phyloP scores from a whole-genome alignment of 92 coral and sea anemone genomes.

The Ricordea florida region DNA sequence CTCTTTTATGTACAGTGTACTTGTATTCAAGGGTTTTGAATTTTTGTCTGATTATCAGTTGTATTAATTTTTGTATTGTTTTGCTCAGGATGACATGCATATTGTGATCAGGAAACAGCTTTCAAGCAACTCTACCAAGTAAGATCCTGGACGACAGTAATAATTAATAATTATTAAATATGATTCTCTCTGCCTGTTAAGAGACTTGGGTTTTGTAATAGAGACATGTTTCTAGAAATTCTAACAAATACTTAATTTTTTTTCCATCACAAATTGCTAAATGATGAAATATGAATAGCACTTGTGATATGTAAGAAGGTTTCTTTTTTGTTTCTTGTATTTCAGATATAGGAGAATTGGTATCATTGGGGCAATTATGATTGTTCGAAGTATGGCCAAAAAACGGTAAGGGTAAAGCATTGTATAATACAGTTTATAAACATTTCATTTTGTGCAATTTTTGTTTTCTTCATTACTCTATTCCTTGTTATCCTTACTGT shows the following conservation, averaged over 20 bases:
- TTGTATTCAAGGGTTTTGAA: no score
- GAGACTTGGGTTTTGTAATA: no score
- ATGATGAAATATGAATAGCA: no score
- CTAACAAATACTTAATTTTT: no score
- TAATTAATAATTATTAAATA: no score
- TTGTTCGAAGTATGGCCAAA: slow-evolving; percentile 90
- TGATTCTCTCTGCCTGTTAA: no score
- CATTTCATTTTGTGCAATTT: not conserved
- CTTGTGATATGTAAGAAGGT: not conserved
- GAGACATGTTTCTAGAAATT: not conserved
- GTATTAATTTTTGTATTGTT: not conserved
- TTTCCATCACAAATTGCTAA: no score
- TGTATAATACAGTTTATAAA: not conserved
- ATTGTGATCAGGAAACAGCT: slow-evolving; percentile 97
- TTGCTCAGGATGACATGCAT: slow-evolving; percentile 90
- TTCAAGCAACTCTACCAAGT: slow-evolving; percentile 93
- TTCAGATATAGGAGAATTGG: slow-evolving; percentile 94
- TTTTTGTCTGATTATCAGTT: no score
- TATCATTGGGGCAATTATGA: slow-evolving; percentile 96
- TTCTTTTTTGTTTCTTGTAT: not conserved
- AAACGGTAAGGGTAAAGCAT: slow-evolving; percentile 50
- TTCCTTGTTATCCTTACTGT: no score
- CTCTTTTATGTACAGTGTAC: no score
- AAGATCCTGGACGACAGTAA: slow-evolving; percentile 11
- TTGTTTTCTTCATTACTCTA: not conserved